phyloP scores from a whole-genome alignment of 2,888 invertebrate species.

The Apocheima hispidaria region DNA sequence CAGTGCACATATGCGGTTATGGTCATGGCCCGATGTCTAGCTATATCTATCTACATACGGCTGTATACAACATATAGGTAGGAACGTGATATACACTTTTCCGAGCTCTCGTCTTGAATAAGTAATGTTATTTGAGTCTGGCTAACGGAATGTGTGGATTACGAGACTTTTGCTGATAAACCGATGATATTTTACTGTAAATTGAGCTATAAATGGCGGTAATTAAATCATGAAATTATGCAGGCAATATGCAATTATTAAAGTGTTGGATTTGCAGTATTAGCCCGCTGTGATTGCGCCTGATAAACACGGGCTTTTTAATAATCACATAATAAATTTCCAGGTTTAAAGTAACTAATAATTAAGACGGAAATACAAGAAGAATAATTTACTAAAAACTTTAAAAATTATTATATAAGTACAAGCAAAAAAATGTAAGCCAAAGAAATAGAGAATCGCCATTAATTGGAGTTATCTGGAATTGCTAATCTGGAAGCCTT shows the following conservation, averaged over 20 bases:
- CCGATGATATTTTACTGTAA: conserved; percentile 19
- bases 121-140: conserved; percentile 52
- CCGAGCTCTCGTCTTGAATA: conserved; percentile 53
- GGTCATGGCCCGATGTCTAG: background rate
- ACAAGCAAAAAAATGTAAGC: too few species aligned
- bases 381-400: too few species aligned
- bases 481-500: too few species aligned
- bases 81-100: conserved; percentile 25
- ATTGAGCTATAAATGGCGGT: conserved; percentile 7
- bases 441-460: too few species aligned
- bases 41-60: background rate
- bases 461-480: too few species aligned
- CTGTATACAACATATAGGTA: background rate
- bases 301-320: background rate
- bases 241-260: conserved; percentile 2
- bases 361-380: too few species aligned
- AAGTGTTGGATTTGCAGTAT: background rate
- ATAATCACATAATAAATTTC: background rate
- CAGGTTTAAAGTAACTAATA: too few species aligned
- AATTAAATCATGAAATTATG: conserved; percentile 3
- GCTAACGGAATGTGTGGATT: conserved; percentile 35
- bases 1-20: background rate
- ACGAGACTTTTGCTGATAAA: conserved; percentile 28
- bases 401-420: too few species aligned
- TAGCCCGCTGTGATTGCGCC: background rate